Conservation (phyloP, 2,113 vertebrate genomes). For the Okapia johnstoni region DNA sequence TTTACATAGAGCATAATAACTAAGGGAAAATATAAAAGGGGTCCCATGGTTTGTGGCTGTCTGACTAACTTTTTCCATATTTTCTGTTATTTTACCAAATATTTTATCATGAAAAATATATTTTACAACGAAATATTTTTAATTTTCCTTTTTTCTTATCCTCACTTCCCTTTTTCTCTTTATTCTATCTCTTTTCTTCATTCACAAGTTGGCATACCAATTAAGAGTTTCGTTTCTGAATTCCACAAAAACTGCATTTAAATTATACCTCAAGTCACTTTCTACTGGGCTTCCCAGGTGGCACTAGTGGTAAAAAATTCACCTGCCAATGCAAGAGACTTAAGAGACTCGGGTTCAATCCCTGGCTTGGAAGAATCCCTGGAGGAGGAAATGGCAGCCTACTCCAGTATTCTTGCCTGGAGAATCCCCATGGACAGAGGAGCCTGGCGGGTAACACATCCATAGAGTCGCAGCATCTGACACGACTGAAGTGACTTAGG, state of each 20-base stretch:
- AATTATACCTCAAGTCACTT: background rate
- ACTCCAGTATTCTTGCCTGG: background rate
- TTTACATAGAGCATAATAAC: background rate
- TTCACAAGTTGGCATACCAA: background rate
- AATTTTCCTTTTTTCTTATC: background rate
- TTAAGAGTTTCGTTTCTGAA: background rate
- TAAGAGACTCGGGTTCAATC: background rate
- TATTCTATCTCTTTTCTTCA: background rate
- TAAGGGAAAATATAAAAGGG: rapidly evolving
- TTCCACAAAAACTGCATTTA: background rate
- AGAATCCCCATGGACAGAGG: background rate
- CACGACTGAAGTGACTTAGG: background rate
- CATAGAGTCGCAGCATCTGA: background rate
- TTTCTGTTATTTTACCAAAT: background rate
- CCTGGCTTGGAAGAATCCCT: background rate
- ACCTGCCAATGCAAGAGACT: background rate
- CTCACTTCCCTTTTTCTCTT: background rate
- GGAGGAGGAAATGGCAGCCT: background rate
- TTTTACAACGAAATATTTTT: background rate
- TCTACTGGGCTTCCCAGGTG: background rate
- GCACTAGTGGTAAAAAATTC: background rate
- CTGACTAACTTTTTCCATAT: background rate
- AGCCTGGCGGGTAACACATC: background rate
- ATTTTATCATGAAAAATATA: background rate
- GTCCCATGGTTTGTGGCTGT: background rate